These are phyloP conservation scores for Stichopus horrens DNA, from an alignment of 53 echinoderm and acorn worm species.

Conservation along the genomic window DNA sequence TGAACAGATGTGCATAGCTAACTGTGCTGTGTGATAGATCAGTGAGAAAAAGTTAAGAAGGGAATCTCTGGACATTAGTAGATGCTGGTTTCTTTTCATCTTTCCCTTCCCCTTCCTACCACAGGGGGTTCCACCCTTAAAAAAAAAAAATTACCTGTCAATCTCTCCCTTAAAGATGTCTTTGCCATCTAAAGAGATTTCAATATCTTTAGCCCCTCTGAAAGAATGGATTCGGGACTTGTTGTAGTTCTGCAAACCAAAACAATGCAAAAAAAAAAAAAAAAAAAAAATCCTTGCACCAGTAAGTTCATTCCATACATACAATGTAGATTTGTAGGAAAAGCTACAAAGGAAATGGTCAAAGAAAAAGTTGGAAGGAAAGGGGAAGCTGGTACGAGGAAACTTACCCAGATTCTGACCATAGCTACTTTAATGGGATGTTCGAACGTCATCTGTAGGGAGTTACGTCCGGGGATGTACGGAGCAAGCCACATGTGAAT, in stretches of 20 bases:
- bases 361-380: background rate
- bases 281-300: background rate
- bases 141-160: constrained; percentile 59
- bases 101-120: no score
- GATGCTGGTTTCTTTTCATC: no score
- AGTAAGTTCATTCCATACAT: no score
- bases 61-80: no score
- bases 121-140: no score
- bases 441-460: constrained; percentile 74
- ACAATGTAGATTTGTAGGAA: no score
- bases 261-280: background rate
- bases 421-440: constrained; percentile 79
- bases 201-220: constrained; percentile 92
- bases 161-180: constrained; percentile 97
- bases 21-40: no score
- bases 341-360: no score
- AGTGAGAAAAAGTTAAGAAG: no score
- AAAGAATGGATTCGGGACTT: constrained; percentile 97
- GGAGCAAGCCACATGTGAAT: constrained; percentile 98
- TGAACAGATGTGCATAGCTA: no score
- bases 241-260: constrained; percentile 86
- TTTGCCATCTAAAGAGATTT: constrained; percentile 72
- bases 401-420: constrained; percentile 94
- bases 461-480: constrained; percentile 69
- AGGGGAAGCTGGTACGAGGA: background rate